A percentile compares a stretch with the other conserved stretches of the same genome.
phyloP scores from a whole-genome alignment of 2,113 vertebrate genomes.

The Saccopteryx leptura region DNA sequence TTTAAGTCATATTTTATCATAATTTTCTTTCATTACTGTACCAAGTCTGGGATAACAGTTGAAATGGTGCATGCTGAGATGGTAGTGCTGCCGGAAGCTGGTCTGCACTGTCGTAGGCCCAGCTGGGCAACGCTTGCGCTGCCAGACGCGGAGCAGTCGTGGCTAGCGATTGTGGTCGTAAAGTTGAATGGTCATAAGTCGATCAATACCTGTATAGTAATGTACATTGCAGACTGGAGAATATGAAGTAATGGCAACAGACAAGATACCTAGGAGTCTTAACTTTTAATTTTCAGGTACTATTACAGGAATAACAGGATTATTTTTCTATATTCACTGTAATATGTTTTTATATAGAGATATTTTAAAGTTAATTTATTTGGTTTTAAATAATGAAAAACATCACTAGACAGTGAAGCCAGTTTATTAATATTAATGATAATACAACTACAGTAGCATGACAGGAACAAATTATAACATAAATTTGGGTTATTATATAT shows the following conservation, averaged over 20 bases:
- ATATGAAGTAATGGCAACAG: conserved; percentile 43
- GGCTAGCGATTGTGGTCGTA: no score
- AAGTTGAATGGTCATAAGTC: no score
- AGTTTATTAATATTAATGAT: conserved; percentile 84
- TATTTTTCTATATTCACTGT: background rate
- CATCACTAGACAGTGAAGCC: conserved; percentile 74
- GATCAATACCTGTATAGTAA: background rate
- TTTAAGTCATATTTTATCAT: no score
- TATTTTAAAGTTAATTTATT: conserved; percentile 86
- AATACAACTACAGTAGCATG: conserved; percentile 71
- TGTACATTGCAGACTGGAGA: background rate
- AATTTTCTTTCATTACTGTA: no score
- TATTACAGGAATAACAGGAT: background rate
- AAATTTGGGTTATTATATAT: conserved; percentile 70
- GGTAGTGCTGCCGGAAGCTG: no score
- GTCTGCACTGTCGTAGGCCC: no score
- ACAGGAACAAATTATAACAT: conserved; percentile 78
- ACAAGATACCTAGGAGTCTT: background rate
- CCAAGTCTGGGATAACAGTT: no score
- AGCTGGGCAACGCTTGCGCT: no score
- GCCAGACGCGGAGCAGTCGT: no score
- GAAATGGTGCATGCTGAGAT: no score
- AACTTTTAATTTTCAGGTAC: conserved; percentile 29
- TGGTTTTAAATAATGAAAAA: conserved; percentile 76
- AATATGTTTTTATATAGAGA: conserved; percentile 66